A percentile compares a stretch with the other conserved stretches of the same genome.
Evolutionary conservation across 2,113 vertebrate genomes (phyloP).

Genomic region (Epinephelus cyanopodus): DNA sequence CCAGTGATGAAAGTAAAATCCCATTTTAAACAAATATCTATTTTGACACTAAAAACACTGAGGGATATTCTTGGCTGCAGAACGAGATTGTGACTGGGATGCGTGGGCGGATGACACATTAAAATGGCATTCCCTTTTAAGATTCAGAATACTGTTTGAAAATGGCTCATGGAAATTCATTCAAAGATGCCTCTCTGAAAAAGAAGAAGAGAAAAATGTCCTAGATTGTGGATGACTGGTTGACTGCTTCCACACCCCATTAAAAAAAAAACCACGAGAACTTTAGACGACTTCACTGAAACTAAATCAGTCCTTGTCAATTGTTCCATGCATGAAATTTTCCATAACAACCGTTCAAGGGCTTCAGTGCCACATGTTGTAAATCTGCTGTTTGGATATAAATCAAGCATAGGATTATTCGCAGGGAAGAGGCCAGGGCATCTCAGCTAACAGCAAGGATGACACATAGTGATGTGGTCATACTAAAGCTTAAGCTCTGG

Average conservation of each 20-base stretch:
- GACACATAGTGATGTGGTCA: conserved; percentile 55
- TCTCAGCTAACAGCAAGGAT: conserved; percentile 39
- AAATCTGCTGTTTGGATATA: conserved; percentile 49
- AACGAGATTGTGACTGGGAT: conserved; percentile 45
- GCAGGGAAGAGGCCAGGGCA: conserved; percentile 25
- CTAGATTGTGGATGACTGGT: conserved; percentile 50
- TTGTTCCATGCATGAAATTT: conserved; percentile 28
- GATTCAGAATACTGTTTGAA: conserved; percentile 43
- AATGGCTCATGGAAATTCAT: conserved; percentile 12
- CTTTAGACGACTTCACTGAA: conserved; percentile 8
- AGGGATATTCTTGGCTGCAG: conserved; percentile 47
- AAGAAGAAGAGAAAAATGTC: conserved; percentile 27
- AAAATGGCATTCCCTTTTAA: conserved; percentile 55
- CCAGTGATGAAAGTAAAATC: conserved; percentile 50
- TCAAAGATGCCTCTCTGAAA: conserved; percentile 25
- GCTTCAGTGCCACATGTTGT: conserved; percentile 25
- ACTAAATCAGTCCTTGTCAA: conserved; percentile 11
- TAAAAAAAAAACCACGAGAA: conserved; percentile 25
- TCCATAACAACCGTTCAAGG: conserved; percentile 29
- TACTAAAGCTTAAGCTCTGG: conserved; percentile 40
- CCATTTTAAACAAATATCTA: conserved; percentile 41
- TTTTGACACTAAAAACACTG: conserved; percentile 44
- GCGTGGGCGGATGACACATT: conserved; percentile 35
- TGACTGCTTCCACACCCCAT: conserved; percentile 32
- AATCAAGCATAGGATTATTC: conserved; percentile 57